Conservation (phyloP, 2,797 vertebrate species). For the Denticeps clupeoides region DNA sequence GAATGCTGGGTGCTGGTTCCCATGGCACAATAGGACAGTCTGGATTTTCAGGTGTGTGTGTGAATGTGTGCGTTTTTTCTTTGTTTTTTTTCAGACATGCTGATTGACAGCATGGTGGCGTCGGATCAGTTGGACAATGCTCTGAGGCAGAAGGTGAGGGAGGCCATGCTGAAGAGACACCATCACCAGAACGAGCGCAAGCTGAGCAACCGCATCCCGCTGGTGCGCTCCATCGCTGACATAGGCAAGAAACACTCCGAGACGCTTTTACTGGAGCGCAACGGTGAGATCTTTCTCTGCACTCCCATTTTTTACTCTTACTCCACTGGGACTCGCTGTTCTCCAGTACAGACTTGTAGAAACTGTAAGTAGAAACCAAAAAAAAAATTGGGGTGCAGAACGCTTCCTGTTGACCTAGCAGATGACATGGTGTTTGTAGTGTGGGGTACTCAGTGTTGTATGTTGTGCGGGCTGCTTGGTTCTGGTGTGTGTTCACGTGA, state of each 20-base stretch:
- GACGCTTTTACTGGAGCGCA: conserved; percentile 82
- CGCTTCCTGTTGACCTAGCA: no score
- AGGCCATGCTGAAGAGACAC: conserved; percentile 80
- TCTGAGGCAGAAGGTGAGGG: conserved; percentile 71
- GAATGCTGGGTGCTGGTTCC: no score
- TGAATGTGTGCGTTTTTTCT: neutral
- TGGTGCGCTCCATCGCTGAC: conserved; percentile 91
- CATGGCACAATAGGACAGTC: no score
- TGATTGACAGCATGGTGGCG: conserved; percentile 86
- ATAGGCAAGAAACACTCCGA: conserved; percentile 98
- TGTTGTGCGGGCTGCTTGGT: no score
- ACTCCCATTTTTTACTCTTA: conserved; percentile 20
- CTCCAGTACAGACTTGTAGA: neutral
- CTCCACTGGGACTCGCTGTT: neutral
- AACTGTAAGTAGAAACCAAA: no score
- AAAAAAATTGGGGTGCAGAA: no score
- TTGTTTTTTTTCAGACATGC: conserved; percentile 66
- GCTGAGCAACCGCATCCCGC: conserved; percentile 81
- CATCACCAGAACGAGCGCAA: conserved; percentile 96
- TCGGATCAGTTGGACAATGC: conserved; percentile 76
- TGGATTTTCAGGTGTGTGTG: conserved; percentile 2
- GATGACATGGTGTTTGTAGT: no score
- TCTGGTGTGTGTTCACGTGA: no score
- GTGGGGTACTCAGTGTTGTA: no score
- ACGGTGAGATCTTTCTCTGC: conserved; percentile 71